A percentile compares a stretch with the other conserved stretches of the same genome.
phyloP scores from a whole-genome alignment of 1,140 invertebrate genomes.

The Oncopodura yosiiana region DNA sequence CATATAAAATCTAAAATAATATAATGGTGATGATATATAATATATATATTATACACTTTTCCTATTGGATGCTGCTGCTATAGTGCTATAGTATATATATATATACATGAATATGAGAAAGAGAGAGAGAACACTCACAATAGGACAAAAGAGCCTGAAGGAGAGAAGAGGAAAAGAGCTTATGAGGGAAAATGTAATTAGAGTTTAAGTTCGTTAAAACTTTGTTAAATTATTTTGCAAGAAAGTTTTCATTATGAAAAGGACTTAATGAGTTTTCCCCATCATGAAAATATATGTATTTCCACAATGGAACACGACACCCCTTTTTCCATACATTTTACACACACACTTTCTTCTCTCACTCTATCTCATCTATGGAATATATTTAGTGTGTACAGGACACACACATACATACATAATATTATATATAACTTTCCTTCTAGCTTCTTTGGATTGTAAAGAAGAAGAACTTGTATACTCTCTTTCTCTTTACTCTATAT shows the following conservation, averaged over 20 bases:
- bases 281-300: conserved; percentile 35
- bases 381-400: too few species aligned
- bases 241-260: conserved; percentile 37
- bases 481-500: neutral
- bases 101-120: too few species aligned
- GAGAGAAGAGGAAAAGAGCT: conserved; percentile 25
- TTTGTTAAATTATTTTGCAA: conserved; percentile 36
- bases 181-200: conserved; percentile 35
- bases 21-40: too few species aligned
- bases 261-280: conserved; percentile 35
- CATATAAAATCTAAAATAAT: too few species aligned
- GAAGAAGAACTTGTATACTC: too few species aligned
- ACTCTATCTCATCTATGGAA: too few species aligned
- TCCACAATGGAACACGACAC: conserved; percentile 13
- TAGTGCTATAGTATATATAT: too few species aligned
- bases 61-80: too few species aligned
- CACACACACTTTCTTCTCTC: neutral
- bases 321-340: neutral
- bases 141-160: conserved; percentile 27
- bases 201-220: conserved; percentile 36
- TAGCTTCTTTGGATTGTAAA: too few species aligned
- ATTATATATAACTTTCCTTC: too few species aligned
- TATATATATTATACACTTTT: too few species aligned
- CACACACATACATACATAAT: too few species aligned
- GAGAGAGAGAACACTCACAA: conserved; percentile 27